Base-by-base conservation (phyloP, 2,797 vertebrate genomes). In the Paratrypauchen microcephalus region DNA sequence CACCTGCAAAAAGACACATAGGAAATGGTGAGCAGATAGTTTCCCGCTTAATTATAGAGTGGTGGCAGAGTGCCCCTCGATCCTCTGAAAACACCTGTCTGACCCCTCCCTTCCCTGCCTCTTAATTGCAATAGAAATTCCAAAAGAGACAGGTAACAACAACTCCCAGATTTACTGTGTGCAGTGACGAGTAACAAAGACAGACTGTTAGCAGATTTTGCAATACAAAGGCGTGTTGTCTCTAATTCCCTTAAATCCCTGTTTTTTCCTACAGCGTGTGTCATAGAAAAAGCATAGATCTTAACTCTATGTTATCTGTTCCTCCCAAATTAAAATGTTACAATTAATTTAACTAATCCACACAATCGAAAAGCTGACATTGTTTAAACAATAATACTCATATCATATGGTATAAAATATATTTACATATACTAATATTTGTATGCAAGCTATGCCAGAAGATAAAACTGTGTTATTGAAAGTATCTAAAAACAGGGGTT, bases 1-100 rank as follows among this genome's bases (percentile, higher is more conserved):
- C 93, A 94, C 93, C 92, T 94, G 92, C 83, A 92, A 91, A 94
- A 93, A 92, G 88, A 92, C 87, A 90, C 89, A 91, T 66, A 91
- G 91, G 91, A 93, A 93, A 89, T 83, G 76, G 78, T 81, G 81
- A 82, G 78, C 85, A 89, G 86, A 92, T 86, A 87, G 88, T 86
- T 94, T 93, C 90, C 90, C 81, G 69, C 70, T 85, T 94, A 94
- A 94, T 94, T 93, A 94, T 80, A 94, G 91, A 82, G 88, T 70
- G 67, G 74, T 69, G 70, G 76, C 16, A 41, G 65, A 71, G 85
- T 84, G 79, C 78, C 78, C 84, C 84, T 75, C 70, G 73, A 84
- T 84, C 83, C 77, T 85, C 77, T 80, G 72, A 86, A 90, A 92
- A 88, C 91, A 92, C 89, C 91, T 92, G 91, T 87, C 78, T 81